Evolutionary conservation across 2,113 vertebrate species (phyloP).

Genomic region (Sprattus sprattus): DNA sequence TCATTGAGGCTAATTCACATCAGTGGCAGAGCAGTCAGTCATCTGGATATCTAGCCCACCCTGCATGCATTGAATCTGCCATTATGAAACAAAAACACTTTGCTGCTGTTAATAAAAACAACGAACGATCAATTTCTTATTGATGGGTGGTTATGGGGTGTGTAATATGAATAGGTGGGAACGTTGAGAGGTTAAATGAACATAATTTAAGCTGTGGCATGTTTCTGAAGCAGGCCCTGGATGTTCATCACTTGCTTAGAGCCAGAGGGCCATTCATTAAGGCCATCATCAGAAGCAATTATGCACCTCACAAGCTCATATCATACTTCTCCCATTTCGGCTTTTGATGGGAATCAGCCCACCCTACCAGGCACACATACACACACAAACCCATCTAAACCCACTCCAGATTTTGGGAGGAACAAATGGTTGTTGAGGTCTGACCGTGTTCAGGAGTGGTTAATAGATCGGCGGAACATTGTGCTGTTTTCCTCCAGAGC

Average conservation of each 20-base stretch:
- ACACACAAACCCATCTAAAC: not conserved
- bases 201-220: constrained; percentile 29
- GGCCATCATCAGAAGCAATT: not conserved
- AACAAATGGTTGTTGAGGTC: not conserved
- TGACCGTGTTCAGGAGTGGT: not conserved
- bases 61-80: not conserved
- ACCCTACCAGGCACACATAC: not conserved
- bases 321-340: not conserved
- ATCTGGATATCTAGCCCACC: not conserved
- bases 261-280: not conserved
- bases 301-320: not conserved
- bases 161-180: not conserved
- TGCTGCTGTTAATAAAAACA: not conserved
- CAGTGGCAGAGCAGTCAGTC: not conserved
- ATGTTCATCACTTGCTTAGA: not conserved
- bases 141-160: not conserved
- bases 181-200: not conserved
- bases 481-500: not conserved
- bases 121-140: not conserved
- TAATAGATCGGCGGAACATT: not conserved
- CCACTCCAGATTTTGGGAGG: not conserved
- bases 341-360: not conserved
- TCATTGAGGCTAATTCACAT: not conserved
- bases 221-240: not conserved
- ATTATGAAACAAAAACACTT: not conserved